Evolutionary conservation across 2,797 vertebrate species (phyloP).

Genomic region (Platalea minor): DNA sequence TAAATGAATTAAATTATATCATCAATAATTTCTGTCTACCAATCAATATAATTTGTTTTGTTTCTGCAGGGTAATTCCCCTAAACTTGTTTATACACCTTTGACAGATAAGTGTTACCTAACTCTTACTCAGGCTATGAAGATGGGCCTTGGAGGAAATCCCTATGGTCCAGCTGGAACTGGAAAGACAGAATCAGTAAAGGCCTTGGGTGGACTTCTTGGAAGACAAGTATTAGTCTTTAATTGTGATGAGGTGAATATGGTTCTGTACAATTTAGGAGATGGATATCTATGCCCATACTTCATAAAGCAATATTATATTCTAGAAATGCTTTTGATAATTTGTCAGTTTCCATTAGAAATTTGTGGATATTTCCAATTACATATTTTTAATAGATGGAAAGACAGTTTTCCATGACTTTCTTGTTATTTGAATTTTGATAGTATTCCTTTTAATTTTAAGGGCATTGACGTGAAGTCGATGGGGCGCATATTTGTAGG

Average conservation of each 20-base stretch:
- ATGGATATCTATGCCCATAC: not conserved
- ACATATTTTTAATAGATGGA: not conserved
- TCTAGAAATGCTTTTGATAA: not conserved
- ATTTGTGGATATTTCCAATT: not conserved
- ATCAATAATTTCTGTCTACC: not conserved
- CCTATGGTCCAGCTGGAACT: conserved; percentile 96
- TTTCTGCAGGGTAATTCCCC: conserved; percentile 87
- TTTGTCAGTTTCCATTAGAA: not conserved
- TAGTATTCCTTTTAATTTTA: conserved; percentile 18
- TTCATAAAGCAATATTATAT: not conserved
- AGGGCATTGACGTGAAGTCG: conserved; percentile 98
- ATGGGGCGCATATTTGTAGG: conserved; percentile 98
- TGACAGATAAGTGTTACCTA: conserved; percentile 97
- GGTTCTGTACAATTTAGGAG: not conserved
- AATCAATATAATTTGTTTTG: not conserved
- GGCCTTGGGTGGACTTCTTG: conserved; percentile 92
- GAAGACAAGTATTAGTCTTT: conserved; percentile 96
- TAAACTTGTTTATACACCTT: conserved; percentile 94
- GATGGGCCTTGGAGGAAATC: conserved; percentile 97
- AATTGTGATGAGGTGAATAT: conserved; percentile 96
- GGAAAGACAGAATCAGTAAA: conserved; percentile 98
- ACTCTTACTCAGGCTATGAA: conserved; percentile 97
- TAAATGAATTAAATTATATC: not conserved
- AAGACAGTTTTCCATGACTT: not conserved
- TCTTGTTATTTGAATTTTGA: not conserved